These are phyloP conservation scores for Brachionus asplanchnoidis DNA, from an alignment of 1,140 invertebrate species.

Conservation along the genomic window DNA sequence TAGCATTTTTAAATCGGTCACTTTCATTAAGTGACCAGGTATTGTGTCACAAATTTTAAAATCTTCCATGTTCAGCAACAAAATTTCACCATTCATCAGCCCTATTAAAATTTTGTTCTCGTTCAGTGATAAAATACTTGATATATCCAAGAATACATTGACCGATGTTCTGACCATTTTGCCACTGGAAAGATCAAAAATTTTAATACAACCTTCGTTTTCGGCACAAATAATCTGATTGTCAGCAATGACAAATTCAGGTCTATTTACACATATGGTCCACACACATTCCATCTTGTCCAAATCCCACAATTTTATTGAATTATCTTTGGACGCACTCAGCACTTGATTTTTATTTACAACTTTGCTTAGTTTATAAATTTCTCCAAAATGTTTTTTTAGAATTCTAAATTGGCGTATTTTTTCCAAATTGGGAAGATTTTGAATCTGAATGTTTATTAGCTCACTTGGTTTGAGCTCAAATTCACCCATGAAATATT, in stretches of 20 bases:
- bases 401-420: neutral
- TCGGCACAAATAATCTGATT: neutral
- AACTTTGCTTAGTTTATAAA: neutral
- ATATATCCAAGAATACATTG: neutral
- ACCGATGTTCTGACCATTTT: neutral
- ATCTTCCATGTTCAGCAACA: neutral
- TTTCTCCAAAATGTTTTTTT: neutral
- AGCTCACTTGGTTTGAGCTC: neutral
- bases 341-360: neutral
- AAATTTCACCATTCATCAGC: neutral
- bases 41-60: neutral
- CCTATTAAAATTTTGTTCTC: neutral
- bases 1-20: neutral
- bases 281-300: neutral
- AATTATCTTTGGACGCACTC: neutral
- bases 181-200: neutral
- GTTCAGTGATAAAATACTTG: neutral
- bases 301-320: constrained; percentile 4
- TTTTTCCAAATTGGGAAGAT: neutral
- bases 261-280: neutral
- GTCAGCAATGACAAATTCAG: neutral
- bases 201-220: neutral
- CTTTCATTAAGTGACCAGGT: neutral
- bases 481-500: neutral
- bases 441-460: neutral